phyloP scores from a whole-genome alignment of 64 coral and sea anemone genomes.

The Stichodactyla helianthus region DNA sequence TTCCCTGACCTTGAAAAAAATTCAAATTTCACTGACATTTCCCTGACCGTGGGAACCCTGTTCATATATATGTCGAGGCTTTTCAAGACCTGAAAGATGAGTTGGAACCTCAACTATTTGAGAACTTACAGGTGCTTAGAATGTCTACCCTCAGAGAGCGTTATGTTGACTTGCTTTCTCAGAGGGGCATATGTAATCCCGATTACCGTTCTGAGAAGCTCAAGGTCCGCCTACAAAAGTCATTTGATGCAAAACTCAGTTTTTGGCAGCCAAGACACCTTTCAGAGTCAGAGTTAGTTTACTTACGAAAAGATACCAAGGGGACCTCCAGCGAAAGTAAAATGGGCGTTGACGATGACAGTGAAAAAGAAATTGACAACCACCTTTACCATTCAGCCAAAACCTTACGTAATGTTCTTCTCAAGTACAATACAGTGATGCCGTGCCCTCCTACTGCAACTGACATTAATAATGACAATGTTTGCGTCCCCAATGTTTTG shows the following conservation, averaged over 20 bases:
- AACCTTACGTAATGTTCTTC: not conserved
- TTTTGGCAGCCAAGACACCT: not conserved
- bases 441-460: not conserved
- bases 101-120: not conserved
- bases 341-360: not conserved
- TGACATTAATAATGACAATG: not conserved
- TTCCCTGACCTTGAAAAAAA: too few relatives aligned
- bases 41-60: too few relatives aligned
- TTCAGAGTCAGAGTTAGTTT: not conserved
- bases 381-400: not conserved
- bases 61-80: not conserved
- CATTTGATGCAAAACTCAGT: not conserved
- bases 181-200: not conserved
- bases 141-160: not conserved
- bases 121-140: not conserved
- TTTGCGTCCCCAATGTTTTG: not conserved
- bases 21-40: too few relatives aligned
- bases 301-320: not conserved
- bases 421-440: not conserved
- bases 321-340: not conserved
- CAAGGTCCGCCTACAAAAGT: not conserved
- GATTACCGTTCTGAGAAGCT: not conserved
- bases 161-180: not conserved
- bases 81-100: constrained; percentile 1
- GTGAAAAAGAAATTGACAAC: not conserved